Evolutionary conservation across 2,113 vertebrate genomes (phyloP), one percentile per base, ranked within the genome.

Genomic region (Phoxinus phoxinus): DNA sequence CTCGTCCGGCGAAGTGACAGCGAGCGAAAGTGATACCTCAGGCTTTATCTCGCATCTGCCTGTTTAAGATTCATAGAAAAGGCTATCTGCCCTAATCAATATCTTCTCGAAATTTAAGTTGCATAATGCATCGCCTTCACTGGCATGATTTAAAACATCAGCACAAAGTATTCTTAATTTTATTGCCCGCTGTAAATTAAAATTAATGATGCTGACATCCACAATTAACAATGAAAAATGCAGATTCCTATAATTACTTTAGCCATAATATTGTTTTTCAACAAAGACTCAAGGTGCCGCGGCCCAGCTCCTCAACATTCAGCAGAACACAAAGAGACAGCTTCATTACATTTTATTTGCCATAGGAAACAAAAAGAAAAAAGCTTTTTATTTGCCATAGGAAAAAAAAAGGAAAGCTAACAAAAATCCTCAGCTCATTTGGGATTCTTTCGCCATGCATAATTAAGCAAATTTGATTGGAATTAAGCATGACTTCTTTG

Each of bases 211-310:
- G 95, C 97, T 98, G 98, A 99, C 98, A 99, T 95, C 97, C 95
- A 97, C 97, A 98, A 99, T 99, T 99, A 99, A 99, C 97, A 99
- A 98, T 99, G 98, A 99, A 99, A 99, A 99, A 99, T 99, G 98
- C 97, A 98, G 97, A 99, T 99, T 98, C 96, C 96, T 97, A 95
- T 99, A 99, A 99, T 98, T 97, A 97, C 97, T 97, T 98, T 97
- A 98, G 97, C 97, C 96, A 97, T 97, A 97, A 98, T 96, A 97
- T 98, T 98, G 96, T 97, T 98, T 83, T 97, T 96, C 95, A 96
- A 95, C 96, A 94, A 94, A 92, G 95, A 96, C 96, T 97, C 96
- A 97, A 99, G 97, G 97, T 98, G 96, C 96, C 97, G 94, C 93
- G 95, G 95, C 93, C 96, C 94, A 95, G 96, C 96, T 98, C 97